Evolutionary conservation across 2,888 invertebrate species (phyloP).

Genomic region (Phyto melanocephala): DNA sequence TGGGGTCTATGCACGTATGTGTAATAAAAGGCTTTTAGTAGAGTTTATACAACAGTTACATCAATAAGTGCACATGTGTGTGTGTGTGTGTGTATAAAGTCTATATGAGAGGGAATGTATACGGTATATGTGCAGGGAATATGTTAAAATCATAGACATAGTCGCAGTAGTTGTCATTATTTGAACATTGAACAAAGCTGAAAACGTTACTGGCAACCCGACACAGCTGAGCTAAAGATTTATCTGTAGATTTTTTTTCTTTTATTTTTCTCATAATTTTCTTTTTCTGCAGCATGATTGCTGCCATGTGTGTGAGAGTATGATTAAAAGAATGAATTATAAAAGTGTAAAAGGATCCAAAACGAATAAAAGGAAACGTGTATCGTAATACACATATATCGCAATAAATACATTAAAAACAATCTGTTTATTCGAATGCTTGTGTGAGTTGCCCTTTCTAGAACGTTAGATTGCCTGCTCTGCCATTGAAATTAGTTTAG

Average conservation of each 20-base stretch:
- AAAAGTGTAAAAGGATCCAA: no score
- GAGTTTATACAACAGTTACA: not conserved
- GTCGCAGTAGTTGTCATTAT: constrained; percentile 55
- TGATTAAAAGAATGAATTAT: constrained; percentile 21
- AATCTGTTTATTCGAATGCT: no score
- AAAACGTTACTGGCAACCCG: constrained; percentile 35
- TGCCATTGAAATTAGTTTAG: no score
- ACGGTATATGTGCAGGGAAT: constrained; percentile 23
- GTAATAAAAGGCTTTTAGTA: not conserved
- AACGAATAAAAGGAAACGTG: no score
- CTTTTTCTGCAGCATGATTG: constrained; percentile 16
- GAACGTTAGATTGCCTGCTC: no score
- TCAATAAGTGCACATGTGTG: not conserved
- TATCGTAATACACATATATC: no score
- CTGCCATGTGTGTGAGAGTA: not conserved
- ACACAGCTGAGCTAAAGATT: constrained; percentile 51
- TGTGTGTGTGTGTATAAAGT: not conserved
- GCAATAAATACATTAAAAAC: no score
- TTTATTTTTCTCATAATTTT: not conserved
- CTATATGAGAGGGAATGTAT: not conserved
- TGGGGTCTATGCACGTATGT: not conserved
- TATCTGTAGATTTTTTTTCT: constrained; percentile 24
- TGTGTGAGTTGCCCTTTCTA: no score
- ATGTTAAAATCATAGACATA: constrained; percentile 41
- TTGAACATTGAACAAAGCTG: constrained; percentile 36